These are phyloP conservation scores for Phataginus tetradactyla DNA, from an alignment of 2,797 vertebrate species.

Conservation along the genomic window DNA sequence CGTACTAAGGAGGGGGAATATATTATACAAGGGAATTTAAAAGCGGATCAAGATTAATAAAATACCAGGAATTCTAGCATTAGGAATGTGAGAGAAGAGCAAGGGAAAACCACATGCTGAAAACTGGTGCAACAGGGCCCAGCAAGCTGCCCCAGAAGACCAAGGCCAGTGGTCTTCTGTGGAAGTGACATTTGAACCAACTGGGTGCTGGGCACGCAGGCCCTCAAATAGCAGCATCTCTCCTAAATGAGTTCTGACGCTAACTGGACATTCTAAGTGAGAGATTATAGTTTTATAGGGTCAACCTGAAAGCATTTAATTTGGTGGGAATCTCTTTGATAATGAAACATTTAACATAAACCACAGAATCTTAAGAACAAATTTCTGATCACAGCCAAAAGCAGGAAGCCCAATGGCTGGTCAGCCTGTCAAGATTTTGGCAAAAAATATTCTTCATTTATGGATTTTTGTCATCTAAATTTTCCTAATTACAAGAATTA, in stretches of 20 bases:
- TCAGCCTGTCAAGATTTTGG: neutral
- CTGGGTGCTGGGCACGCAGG: neutral
- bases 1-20: neutral
- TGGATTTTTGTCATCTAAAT: neutral
- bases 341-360: slow-evolving; percentile 12
- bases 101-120: neutral
- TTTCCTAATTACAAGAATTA: slow-evolving; percentile 17
- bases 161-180: neutral
- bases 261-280: neutral
- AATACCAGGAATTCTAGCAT: neutral
- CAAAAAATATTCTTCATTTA: slow-evolving; percentile 2
- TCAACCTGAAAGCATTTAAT: neutral
- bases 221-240: neutral
- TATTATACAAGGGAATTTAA: neutral
- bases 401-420: neutral
- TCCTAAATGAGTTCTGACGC: neutral
- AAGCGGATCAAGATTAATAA: neutral
- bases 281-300: neutral
- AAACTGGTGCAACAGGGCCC: neutral
- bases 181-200: neutral
- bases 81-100: neutral
- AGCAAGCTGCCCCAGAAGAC: neutral
- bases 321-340: neutral
- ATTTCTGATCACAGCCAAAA: slow-evolving; percentile 27
- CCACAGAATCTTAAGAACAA: slow-evolving; percentile 30